Evolutionary conservation across 64 coral and sea anemone genomes (phyloP), one percentile per base, ranked within the genome.

Genomic region (Montipora efflorescens): DNA sequence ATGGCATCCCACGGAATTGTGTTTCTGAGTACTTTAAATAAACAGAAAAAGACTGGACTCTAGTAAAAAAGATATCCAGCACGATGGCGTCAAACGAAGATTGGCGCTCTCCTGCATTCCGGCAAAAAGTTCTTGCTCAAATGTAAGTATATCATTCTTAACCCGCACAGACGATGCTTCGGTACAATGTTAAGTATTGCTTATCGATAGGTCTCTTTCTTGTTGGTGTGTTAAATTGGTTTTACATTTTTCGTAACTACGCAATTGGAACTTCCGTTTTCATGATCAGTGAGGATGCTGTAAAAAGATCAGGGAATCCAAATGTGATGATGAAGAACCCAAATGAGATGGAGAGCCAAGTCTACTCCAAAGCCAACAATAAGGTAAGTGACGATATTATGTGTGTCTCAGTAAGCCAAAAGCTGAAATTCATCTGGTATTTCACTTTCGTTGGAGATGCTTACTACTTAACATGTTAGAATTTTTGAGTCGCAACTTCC

Each of bases 271-370:
- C 64, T 90, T 90, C 78, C 78, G 76, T 80, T 79, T 67, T 47
- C 36, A 36, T 36, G 36, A 36, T 36, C 36, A 91, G 90, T 58
- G 90, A 91, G 67, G 90, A 81, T 19, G 90, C 90, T 5, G 55
- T 91, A 10, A 80, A 77, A 52, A 83, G 55, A 70, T 91, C 90
- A 51, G 79, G 90, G 5, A 91, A 91, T 70, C 90, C 90, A 28
- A 79, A 91, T 72, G 72, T 91, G 66, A 91, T 91, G 90, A 91
- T 80, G n/a, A 91, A 69, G 59, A 91, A 91, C 48, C 78, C 90
- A 55, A 49, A 21, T 5, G 90, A 91, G 3, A 91, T 91, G 47
- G 90, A 91, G 53, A 91, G 48, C 15, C 78, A 91, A 82, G 90
- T 91, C 59, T 91, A 73, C 80, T 69, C 77, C 43, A 91, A 83